Evolutionary conservation across 2,113 vertebrate species (phyloP).

Genomic region (Brachionichthys hirsutus): DNA sequence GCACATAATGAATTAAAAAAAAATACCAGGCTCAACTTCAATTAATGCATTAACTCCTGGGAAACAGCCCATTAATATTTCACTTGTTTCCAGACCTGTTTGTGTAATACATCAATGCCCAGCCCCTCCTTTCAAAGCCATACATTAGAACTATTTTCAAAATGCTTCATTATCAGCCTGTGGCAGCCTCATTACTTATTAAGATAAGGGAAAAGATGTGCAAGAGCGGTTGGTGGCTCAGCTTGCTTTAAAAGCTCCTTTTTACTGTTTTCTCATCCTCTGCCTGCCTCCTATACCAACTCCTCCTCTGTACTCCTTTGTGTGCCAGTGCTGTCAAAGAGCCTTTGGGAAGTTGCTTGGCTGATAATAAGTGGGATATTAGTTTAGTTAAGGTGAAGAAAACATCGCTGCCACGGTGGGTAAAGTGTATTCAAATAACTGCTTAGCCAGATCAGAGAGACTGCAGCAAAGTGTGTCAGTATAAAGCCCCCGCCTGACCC

Average conservation of each 20-base stretch:
- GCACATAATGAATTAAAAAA: too few relatives aligned
- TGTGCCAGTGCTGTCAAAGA: slow-evolving; percentile 44
- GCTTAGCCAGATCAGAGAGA: slow-evolving; percentile 4
- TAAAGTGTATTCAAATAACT: slow-evolving; percentile 34
- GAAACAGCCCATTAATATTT: slow-evolving; percentile 96
- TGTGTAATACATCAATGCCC: slow-evolving; percentile 97
- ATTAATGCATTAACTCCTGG: slow-evolving; percentile 61
- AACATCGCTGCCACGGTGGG: slow-evolving; percentile 16
- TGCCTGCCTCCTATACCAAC: slow-evolving; percentile 35
- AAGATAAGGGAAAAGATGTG: slow-evolving; percentile 95
- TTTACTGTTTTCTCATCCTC: slow-evolving; percentile 54
- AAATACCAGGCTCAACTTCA: too few relatives aligned
- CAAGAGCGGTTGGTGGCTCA: slow-evolving; percentile 84
- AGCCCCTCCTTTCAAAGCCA: slow-evolving; percentile 91
- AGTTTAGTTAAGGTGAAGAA: slow-evolving; percentile 43
- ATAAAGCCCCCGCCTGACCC: slow-evolving; percentile 5
- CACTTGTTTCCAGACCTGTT: slow-evolving; percentile 88
- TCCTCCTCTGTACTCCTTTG: slow-evolving; percentile 26
- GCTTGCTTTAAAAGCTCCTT: slow-evolving; percentile 79
- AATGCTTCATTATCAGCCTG: slow-evolving; percentile 99
- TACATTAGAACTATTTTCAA: slow-evolving; percentile 99
- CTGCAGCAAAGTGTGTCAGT: slow-evolving; percentile 1
- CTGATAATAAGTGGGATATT: slow-evolving; percentile 51
- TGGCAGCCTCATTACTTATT: slow-evolving; percentile 99
- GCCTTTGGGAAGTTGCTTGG: slow-evolving; percentile 45